Evolutionary conservation across 2,113 vertebrate species (phyloP), one percentile per base, ranked within the genome.

Genomic region (Silurus meridionalis): DNA sequence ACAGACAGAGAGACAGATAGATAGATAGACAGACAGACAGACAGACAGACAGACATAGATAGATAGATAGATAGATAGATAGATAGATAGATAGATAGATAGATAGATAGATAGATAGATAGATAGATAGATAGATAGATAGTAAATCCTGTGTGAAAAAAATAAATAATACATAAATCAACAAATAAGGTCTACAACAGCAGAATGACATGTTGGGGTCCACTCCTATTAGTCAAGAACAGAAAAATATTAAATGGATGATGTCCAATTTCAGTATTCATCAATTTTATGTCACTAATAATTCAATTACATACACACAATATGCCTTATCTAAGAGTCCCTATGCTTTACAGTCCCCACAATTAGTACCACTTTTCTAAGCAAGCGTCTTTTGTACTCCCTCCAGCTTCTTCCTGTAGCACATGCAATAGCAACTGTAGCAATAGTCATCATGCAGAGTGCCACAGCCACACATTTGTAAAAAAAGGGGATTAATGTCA

Each of bases 401-500:
- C 23, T 5, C 23, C 63, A 66, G 23, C 23, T 25, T 66, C 63
- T 66, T 37, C 21, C 67, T 14, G 37, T 37, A 37, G 37, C 37
- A 37, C 37, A 37, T 37, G 37, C 5, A 2, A 6, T 28, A 75
- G 72, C 48, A 77, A n/a, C 57, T 48, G 57, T 23, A 80, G 79
- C 57, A 48, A 37, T 11, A 48, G 79, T 13, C 19, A 80, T 80
- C 48, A 61, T 28, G 21, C 72, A 75, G 8, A 6, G 13, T 75
- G 55, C 58, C 58, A 7, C 28, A 60, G 37, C 37, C 79, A 46
- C 5, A 48, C 2, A 10, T 23, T 48, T 48, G 25, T 25, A 46
- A 67, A 55, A 69, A 53, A 25, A 25, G 15, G 66, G 53, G 14
- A 83, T 69, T 83, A 55, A 55, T 83, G 53, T 57, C 52, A 83